Evolutionary conservation across 2,888 invertebrate species (phyloP), one percentile per base, ranked within the genome.

Genomic region (Ophonus ardosiacus): DNA sequence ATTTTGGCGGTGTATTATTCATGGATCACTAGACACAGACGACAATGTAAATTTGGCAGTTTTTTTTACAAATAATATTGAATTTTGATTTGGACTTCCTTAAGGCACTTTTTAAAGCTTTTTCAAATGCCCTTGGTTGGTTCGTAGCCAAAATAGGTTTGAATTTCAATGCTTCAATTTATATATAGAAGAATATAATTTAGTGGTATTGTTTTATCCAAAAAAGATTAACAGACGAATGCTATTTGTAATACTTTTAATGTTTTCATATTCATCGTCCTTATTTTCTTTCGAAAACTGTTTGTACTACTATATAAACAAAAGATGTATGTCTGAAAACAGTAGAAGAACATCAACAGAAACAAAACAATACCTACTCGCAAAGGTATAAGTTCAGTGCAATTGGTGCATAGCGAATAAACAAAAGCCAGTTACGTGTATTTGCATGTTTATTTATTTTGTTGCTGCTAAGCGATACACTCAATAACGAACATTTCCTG

Each of bases 381-480:
- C 18, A 74, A 74, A 17, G 15, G 51, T 24, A 31, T 57, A 78
- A 78, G 57, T 78, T 74, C 71, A 74, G 18, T 38, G 40, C 59
- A 81, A 81, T 81, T 81, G 81, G 81, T 81, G 81, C 81, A 40
- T 81, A 81, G 43, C 81, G 40, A 81, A 81, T 81, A 63, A 81
- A 81, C 81, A 81, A 81, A 40, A 21, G 43, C 61, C 43, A n/a
- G 31, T 78, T 31, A 15, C 57, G 65, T 57, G 21, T 78, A 78
- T 57, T 24, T 56, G 24, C 78, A 78, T 57, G 31, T 57, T 38
- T 43, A 10, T 59, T 24, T 79, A 38, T 81, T 63, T 65, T 81
- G 80, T 40, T 43, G 21, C 31, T 65, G 40, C 10, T 43, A 38
- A 51, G 24, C 63, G 24, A 21, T 21, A 68, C 15, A 38, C 15